phyloP scores from a whole-genome alignment of 2,888 invertebrate genomes.

The Cephus rjabovi region DNA sequence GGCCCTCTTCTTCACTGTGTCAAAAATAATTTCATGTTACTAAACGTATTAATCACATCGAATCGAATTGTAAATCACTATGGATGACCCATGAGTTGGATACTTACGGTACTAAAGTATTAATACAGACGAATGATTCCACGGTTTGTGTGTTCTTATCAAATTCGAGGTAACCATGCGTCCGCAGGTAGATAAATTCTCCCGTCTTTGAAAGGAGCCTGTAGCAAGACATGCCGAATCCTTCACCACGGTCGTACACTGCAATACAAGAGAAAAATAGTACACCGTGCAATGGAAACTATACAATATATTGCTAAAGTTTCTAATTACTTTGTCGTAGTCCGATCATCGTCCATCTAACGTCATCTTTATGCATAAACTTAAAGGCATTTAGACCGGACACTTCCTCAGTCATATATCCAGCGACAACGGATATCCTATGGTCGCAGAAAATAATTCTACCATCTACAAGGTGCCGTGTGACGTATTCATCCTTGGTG shows the following conservation, averaged over 20 bases:
- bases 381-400: constrained; percentile 89
- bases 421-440: constrained; percentile 88
- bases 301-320: neutral
- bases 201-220: constrained; percentile 84
- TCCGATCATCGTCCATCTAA: constrained; percentile 89
- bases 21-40: constrained; percentile 5
- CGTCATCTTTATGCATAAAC: constrained; percentile 91
- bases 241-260: constrained; percentile 89
- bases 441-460: constrained; percentile 92
- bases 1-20: constrained; percentile 77
- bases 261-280: constrained; percentile 39
- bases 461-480: constrained; percentile 89
- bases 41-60: constrained; percentile 2
- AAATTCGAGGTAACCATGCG: constrained; percentile 86
- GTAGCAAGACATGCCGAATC: constrained; percentile 89
- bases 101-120: constrained; percentile 75
- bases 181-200: constrained; percentile 86
- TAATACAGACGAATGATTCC: constrained; percentile 88
- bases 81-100: neutral
- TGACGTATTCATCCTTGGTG: constrained; percentile 87
- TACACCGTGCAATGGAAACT: constrained; percentile 14
- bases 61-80: neutral
- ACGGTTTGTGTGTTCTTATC: constrained; percentile 81
- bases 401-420: constrained; percentile 91
- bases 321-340: constrained; percentile 79